These are phyloP conservation scores for Labia minor DNA, from an alignment of 2,888 invertebrate species.

Conservation along the genomic window DNA sequence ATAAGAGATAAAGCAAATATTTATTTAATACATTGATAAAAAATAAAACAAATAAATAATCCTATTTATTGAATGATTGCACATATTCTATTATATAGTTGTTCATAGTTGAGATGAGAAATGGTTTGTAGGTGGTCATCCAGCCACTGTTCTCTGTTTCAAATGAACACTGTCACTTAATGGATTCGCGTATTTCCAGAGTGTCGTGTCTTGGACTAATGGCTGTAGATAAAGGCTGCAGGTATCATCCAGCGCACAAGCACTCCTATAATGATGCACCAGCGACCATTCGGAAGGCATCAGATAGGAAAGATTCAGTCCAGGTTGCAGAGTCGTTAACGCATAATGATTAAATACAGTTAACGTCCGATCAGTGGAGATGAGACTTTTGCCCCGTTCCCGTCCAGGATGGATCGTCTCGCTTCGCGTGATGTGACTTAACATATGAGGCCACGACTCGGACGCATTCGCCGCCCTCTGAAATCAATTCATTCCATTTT, in stretches of 20 bases:
- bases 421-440: slow-evolving; percentile 44
- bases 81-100: no score
- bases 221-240: background rate
- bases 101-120: no score
- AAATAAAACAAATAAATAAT: no score
- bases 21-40: no score
- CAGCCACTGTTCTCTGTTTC: background rate
- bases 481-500: slow-evolving; percentile 27
- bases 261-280: background rate
- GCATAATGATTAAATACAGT: slow-evolving; percentile 69
- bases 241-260: background rate
- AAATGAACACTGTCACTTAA: background rate
- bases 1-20: no score
- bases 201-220: background rate
- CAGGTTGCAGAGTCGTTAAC: slow-evolving; percentile 45
- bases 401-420: slow-evolving; percentile 49
- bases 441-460: slow-evolving; percentile 35
- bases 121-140: no score
- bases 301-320: slow-evolving; percentile 1
- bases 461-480: background rate
- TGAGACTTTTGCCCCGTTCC: slow-evolving; percentile 60
- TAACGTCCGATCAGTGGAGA: slow-evolving; percentile 50
- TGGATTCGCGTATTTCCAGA: background rate
- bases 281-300: background rate
- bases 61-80: no score